phyloP scores from a whole-genome alignment of 2,888 invertebrate species.

The Eilema depressum region DNA sequence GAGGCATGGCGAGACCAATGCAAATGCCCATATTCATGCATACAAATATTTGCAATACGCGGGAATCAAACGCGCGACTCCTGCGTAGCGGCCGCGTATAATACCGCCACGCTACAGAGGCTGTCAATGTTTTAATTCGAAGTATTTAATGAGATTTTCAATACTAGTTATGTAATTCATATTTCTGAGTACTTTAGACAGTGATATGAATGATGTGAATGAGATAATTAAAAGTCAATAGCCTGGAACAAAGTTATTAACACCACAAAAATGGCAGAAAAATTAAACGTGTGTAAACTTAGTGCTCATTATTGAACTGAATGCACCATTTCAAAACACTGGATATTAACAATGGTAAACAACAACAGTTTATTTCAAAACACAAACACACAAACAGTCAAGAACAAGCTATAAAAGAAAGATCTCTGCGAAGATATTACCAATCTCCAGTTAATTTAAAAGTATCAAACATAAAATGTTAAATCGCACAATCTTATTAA shows the following conservation, averaged over 20 bases:
- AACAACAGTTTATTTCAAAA: conserved; percentile 5
- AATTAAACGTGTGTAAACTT: background rate
- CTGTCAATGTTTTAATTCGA: no score
- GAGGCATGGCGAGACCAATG: no score
- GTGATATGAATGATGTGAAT: background rate
- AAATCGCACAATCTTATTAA: conserved; percentile 9
- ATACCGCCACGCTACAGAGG: no score
- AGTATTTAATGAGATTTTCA: no score
- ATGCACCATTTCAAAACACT: background rate
- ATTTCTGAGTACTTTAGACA: no score
- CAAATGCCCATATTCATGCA: no score
- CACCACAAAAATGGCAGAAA: background rate
- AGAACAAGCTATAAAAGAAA: conserved; percentile 11
- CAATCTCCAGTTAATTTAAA: background rate
- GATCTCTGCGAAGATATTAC: background rate
- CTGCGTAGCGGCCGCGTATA: no score
- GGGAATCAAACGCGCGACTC: no score
- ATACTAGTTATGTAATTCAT: no score
- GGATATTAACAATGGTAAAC: conserved; percentile 5
- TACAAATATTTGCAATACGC: no score
- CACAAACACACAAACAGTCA: conserved; percentile 1
- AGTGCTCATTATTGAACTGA: background rate
- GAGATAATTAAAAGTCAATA: background rate
- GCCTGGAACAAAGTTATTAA: background rate
- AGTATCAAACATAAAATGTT: conserved; percentile 5